Base-by-base conservation (phyloP, 2,797 vertebrate genomes). In the Syngnathus rostellatus region DNA sequence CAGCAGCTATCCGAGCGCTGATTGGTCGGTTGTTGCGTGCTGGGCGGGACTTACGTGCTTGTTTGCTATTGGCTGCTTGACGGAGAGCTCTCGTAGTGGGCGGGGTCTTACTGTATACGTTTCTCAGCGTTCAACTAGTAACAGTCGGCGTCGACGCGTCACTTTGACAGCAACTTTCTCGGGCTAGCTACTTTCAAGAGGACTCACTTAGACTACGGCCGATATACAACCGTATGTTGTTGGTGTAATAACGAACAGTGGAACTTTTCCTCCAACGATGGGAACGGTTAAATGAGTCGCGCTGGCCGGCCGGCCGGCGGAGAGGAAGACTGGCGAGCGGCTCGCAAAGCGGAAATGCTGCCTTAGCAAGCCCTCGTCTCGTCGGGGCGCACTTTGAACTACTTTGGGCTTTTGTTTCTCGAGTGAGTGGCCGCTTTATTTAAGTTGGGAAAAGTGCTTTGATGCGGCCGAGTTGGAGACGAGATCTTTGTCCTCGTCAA, bases 401-500 rank as follows among this genome's bases (percentile, higher is more conserved):
- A 38, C 46, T 54, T 51, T 64, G n/a, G 12, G 14, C 14, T 23
- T 55, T 12, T 0, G 5, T 23, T 12, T 23, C 31, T 23, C 4
- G 16, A 37, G 55, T 17, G 54, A 57, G 38, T 41, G 48, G 9
- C 17, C 0, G 0, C 37, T 65, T 62, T 70, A 12, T 61, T 23
- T 5, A 25, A 12, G 6, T 16, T 14, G 16, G 6, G 9, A 14
- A 17, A 50, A 31, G 25, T 21, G 14, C 6, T 81, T 83, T 65
- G 62, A 90, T 87, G 86, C 23, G 63, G 77, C 65, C 69, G 72
- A 80, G 73, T 71, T 39, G 67, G 71, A 79, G 73, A 72, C 40
- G 59, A 72, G 72, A 73, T 66, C 69, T 72, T 80, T 81, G 82
- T 75, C 64, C 54, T 79, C 75, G 81, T 86, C 83, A 91, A 94